These are phyloP conservation scores for Lepidotrigona ventralis DNA, from an alignment of 1,140 invertebrate species.

Conservation along the genomic window DNA sequence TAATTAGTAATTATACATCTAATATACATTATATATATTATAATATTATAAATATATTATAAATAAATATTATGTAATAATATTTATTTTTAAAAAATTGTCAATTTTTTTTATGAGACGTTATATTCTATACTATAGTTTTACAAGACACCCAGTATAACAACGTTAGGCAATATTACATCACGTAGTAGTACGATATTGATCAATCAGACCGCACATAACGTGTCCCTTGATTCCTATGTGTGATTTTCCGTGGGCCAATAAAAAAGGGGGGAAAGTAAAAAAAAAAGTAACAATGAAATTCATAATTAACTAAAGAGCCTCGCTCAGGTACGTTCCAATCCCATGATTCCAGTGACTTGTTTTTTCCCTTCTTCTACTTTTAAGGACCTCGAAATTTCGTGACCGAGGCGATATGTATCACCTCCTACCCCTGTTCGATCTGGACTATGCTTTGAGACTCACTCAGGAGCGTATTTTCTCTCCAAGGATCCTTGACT, in stretches of 20 bases:
- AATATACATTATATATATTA: too few species aligned
- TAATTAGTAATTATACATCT: too few species aligned
- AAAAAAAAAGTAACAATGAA: neutral
- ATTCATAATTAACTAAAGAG: neutral
- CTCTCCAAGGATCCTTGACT: neutral
- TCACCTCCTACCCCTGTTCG: slow-evolving; percentile 9
- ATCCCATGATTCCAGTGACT: neutral
- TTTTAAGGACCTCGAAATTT: slow-evolving; percentile 6
- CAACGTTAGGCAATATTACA: neutral
- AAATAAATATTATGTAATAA: neutral
- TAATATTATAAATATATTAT: too few species aligned
- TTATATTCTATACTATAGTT: neutral
- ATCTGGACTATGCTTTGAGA: neutral
- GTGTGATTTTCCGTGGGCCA: neutral
- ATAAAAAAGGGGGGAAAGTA: neutral
- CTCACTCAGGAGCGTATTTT: neutral
- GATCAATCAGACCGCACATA: neutral
- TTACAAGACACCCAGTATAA: neutral
- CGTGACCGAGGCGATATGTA: neutral
- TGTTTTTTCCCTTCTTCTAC: neutral
- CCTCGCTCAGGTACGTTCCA: neutral
- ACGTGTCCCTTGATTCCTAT: neutral
- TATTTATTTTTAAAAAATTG: neutral
- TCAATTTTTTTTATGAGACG: neutral
- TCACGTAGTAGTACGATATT: neutral